A percentile compares a stretch with the other conserved stretches of the same genome.
phyloP scores from a whole-genome alignment of 2,113 vertebrate species.

The Pygoscelis adeliae region DNA sequence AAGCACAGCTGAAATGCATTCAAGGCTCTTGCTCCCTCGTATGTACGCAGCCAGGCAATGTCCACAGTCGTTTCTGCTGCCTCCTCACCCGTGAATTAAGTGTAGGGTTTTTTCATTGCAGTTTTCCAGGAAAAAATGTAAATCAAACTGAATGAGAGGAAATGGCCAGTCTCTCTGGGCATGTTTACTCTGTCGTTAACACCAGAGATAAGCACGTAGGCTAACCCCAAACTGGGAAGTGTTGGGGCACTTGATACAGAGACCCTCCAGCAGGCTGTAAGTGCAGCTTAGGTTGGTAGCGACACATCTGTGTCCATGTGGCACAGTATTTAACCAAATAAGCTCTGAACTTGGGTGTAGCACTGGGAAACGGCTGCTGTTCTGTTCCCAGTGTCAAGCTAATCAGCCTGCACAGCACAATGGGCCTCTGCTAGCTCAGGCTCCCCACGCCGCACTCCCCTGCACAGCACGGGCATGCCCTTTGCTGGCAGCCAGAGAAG shows the following conservation, averaged over 20 bases:
- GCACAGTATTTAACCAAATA: not conserved
- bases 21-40: not conserved
- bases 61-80: not conserved
- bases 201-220: slow-evolving; percentile 20
- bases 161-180: not conserved
- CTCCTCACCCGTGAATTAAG: not conserved
- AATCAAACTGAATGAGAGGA: slow-evolving; percentile 43
- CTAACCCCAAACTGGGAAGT: not conserved
- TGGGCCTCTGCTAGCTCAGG: not conserved
- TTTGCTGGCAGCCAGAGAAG: not conserved
- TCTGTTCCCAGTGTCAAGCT: not conserved
- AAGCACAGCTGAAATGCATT: not conserved
- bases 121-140: slow-evolving; percentile 7
- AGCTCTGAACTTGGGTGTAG: not conserved
- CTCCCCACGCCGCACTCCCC: not conserved
- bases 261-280: not conserved
- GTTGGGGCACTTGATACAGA: not conserved
- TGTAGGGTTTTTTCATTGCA: not conserved
- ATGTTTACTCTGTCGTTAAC: not conserved
- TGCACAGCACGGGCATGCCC: fast-evolving
- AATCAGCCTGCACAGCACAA: not conserved
- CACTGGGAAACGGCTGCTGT: not conserved
- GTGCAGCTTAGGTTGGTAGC: not conserved
- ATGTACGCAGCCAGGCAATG: fast-evolving
- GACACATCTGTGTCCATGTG: fast-evolving